Evolutionary conservation across 2,113 vertebrate species (phyloP).

Genomic region (Nannospalax galili): DNA sequence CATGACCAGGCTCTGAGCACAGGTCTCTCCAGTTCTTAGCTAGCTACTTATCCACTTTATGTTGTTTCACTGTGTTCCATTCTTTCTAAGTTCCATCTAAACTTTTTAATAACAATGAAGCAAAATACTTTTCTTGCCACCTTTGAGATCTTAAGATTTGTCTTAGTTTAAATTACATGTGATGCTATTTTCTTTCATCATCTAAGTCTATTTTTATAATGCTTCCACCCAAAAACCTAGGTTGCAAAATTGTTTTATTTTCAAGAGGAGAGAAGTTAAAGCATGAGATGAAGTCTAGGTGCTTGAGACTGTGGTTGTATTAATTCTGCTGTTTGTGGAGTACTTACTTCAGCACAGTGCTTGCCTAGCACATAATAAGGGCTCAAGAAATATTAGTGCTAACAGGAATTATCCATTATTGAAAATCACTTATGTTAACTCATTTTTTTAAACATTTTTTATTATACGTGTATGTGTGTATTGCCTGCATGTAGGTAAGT

Average conservation of each 20-base stretch:
- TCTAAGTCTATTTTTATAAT: not conserved
- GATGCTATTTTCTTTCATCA: conserved; percentile 8
- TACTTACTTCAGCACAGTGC: not conserved
- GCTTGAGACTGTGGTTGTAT: not conserved
- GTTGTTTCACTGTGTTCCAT: not conserved
- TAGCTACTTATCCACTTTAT: not conserved
- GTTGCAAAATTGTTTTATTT: conserved; percentile 37
- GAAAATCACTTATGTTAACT: conserved; percentile 62
- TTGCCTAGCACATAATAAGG: not conserved
- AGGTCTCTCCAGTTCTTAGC: not conserved
- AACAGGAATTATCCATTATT: conserved; percentile 36
- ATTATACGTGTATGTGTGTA: too few relatives aligned
- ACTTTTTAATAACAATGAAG: not conserved
- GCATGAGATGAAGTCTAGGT: conserved; percentile 1
- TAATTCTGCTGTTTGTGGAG: conserved; percentile 30
- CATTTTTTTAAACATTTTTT: too few relatives aligned
- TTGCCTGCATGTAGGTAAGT: too few relatives aligned
- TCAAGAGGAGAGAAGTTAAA: conserved; percentile 24
- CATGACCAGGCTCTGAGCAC: not conserved
- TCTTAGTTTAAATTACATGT: conserved; percentile 23
- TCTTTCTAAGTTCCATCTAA: conserved; percentile 25
- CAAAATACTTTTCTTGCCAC: conserved; percentile 30
- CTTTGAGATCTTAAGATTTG: conserved; percentile 1
- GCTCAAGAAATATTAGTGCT: conserved; percentile 51
- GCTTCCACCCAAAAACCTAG: not conserved